Evolutionary conservation across 2,113 vertebrate species (phyloP).

Genomic region (Tragelaphus strepsiceros): DNA sequence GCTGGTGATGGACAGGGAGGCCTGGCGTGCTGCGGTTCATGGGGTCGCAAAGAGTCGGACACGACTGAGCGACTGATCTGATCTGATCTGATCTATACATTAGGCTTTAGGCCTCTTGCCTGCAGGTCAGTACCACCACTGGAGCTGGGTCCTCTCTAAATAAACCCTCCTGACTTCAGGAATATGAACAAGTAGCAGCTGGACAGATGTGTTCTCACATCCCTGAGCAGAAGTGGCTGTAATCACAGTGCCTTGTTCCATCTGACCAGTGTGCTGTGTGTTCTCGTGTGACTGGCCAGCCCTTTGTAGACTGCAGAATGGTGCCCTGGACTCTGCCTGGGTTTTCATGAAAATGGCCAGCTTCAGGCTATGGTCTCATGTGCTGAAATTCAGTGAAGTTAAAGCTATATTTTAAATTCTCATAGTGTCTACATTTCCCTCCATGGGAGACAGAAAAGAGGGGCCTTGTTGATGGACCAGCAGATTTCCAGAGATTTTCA

Average conservation of each 20-base stretch:
- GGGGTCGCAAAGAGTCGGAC: too few species aligned
- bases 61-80: too few species aligned
- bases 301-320: background rate
- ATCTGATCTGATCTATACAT: too few species aligned
- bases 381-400: background rate
- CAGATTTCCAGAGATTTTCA: background rate
- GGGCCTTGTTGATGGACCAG: background rate
- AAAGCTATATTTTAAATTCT: background rate
- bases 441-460: background rate
- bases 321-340: background rate
- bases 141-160: background rate
- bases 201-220: background rate
- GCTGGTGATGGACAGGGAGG: too few species aligned
- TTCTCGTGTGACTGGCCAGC: fast-evolving
- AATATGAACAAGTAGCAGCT: background rate
- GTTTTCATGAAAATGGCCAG: background rate
- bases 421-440: background rate
- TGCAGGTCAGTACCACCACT: fast-evolving
- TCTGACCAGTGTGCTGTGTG: fast-evolving
- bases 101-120: background rate
- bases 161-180: background rate
- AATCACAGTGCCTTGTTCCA: background rate
- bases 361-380: background rate
- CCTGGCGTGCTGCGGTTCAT: too few species aligned
- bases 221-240: background rate